Evolutionary conservation across 2,888 invertebrate species (phyloP), one percentile per base, ranked within the genome.

Genomic region (Melinopterus prodromus): DNA sequence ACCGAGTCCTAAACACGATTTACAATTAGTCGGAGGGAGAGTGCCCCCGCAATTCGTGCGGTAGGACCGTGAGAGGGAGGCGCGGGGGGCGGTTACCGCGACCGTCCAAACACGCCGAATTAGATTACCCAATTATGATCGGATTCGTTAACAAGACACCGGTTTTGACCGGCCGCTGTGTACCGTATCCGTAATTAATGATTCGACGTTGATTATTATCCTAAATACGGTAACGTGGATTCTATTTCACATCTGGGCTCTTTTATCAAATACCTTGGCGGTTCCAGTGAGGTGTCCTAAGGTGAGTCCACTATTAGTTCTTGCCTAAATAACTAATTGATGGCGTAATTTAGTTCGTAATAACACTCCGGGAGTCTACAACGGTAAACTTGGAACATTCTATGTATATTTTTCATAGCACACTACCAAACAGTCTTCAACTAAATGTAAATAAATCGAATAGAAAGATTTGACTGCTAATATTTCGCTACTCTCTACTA

Each of bases 1-100:
- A 78, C 78, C 78, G 75, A 76, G 78, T 53, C 78, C 78, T 75
- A 76, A 78, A 78, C 78, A 76, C 75, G 78, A 78, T 78, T 78
- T 78, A 78, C 78, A 78, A 78, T 78, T 78, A 78, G 76, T 70
- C 78, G 14, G 75, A 26, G 26, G 26, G 26, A 26, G 26, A 26
- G 26, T 26, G 26, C 26, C 78, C 78, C 78, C 36, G 16, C 78
- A 38, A 78, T 70, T 70, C 78, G 76, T 76, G 78, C 75, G 75
- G 76, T 75, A 78, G 53, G 53, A 53, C 53, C 7, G 53, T 53
- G 7, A 53, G 53, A 1, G 53, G 53, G 53, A 3, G 53, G 53
- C 53, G 53, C 53, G 53, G 7, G 53, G 53, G 53, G 5, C 5
- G 53, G 53, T 53, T 53, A 53, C 53, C 53, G 53, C 53, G 53